Percentiles rank a stretch among this genome's conserved stretches.
Evolutionary conservation across 2,797 vertebrate species (phyloP).

Genomic region (Peromyscus attwateri): DNA sequence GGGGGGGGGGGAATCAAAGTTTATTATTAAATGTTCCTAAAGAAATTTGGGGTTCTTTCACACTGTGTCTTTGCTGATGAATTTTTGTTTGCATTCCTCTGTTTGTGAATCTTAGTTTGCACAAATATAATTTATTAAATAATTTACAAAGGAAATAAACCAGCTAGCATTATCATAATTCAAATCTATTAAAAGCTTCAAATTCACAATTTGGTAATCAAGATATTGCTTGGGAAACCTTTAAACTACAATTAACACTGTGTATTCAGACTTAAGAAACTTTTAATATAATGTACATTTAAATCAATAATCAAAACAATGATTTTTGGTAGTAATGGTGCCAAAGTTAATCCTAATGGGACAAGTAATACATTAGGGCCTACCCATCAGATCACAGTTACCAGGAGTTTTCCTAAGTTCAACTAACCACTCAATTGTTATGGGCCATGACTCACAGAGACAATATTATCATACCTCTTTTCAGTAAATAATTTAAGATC

Average conservation of each 20-base stretch:
- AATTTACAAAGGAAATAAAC: slow-evolving; percentile 64
- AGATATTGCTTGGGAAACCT: slow-evolving; percentile 38
- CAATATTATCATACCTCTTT: background rate
- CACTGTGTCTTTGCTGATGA: slow-evolving; percentile 23
- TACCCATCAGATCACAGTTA: background rate
- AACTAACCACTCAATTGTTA: background rate
- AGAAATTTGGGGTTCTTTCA: slow-evolving; percentile 24
- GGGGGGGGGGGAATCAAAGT: slow-evolving; percentile 9
- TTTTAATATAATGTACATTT: slow-evolving; percentile 15
- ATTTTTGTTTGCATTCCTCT: background rate
- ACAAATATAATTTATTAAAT: slow-evolving; percentile 31
- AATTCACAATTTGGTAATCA: slow-evolving; percentile 33
- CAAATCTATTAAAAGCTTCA: slow-evolving; percentile 52
- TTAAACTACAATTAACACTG: slow-evolving; percentile 25
- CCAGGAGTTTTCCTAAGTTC: background rate
- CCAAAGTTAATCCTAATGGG: background rate
- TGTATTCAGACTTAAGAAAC: background rate
- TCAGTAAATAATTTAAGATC: background rate
- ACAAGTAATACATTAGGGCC: background rate
- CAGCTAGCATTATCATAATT: slow-evolving; percentile 8
- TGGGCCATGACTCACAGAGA: background rate
- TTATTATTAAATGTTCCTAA: slow-evolving; percentile 23
- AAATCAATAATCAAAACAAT: slow-evolving; percentile 36
- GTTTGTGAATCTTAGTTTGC: background rate
- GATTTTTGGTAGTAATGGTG: background rate